Evolutionary conservation across 1,140 invertebrate genomes (phyloP).

Genomic region (Teleopsis dalmanni): DNA sequence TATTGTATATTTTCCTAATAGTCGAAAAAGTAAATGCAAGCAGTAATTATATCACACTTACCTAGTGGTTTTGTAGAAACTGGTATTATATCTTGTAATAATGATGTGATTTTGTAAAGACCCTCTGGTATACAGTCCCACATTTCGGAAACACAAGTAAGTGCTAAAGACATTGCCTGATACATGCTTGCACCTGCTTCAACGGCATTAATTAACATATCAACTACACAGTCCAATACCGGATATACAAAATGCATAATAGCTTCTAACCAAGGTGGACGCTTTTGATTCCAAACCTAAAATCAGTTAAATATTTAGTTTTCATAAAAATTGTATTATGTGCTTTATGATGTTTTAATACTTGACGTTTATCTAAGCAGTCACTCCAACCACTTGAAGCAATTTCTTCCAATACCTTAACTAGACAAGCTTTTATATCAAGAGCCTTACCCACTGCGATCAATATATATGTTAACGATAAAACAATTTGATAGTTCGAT

Average conservation of each 20-base stretch:
- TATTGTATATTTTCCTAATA: neutral
- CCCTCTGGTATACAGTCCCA: slow-evolving; percentile 55
- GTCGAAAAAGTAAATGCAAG: neutral
- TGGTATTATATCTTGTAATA: slow-evolving; percentile 58
- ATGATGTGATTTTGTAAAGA: slow-evolving; percentile 48
- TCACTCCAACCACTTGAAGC: slow-evolving; percentile 54
- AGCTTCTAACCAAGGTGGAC: slow-evolving; percentile 65
- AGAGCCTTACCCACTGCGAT: slow-evolving; percentile 52
- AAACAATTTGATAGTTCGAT: slow-evolving; percentile 47
- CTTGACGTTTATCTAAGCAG: slow-evolving; percentile 64
- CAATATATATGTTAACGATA: slow-evolving; percentile 52
- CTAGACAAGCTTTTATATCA: slow-evolving; percentile 54
- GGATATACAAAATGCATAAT: slow-evolving; percentile 55
- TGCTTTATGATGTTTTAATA: neutral
- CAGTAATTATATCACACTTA: neutral
- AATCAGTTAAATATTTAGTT: neutral
- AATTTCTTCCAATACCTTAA: slow-evolving; percentile 54
- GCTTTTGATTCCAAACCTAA: slow-evolving; percentile 63
- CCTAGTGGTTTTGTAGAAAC: slow-evolving; percentile 56
- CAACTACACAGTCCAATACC: slow-evolving; percentile 54
- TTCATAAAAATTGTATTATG: neutral
- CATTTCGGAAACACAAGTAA: slow-evolving; percentile 60
- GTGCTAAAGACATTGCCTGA: slow-evolving; percentile 62
- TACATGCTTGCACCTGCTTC: slow-evolving; percentile 66
- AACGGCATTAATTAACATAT: slow-evolving; percentile 54